Percentiles rank a stretch among this genome's conserved stretches.
phyloP scores from a whole-genome alignment of 2,888 invertebrate genomes.

The Timandra comae region DNA sequence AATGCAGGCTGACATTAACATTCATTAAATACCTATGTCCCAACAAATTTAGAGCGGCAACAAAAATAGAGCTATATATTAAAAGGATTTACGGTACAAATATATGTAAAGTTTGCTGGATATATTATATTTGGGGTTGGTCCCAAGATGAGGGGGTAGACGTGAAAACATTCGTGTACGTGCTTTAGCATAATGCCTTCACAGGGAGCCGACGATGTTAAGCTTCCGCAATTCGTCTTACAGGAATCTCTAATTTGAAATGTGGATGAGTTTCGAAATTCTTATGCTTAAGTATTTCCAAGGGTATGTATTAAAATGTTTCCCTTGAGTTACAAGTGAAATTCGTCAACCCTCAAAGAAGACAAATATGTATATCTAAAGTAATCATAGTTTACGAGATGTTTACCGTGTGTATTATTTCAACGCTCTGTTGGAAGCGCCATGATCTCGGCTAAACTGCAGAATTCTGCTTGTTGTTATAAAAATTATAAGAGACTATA shows the following conservation, averaged over 20 bases:
- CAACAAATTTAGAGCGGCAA: conserved; percentile 64
- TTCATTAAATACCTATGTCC: conserved; percentile 68
- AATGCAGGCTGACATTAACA: conserved; percentile 64
- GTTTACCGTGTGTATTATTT: no score
- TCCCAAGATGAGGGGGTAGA: conserved; percentile 63
- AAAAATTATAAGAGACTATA: no score
- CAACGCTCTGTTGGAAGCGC: no score
- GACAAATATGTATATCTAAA: background rate
- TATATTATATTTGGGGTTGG: conserved; percentile 75
- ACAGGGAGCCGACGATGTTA: conserved; percentile 62
- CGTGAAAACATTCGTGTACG: conserved; percentile 74
- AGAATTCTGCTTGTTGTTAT: no score
- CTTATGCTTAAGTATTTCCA: conserved; percentile 32
- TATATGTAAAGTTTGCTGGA: conserved; percentile 76
- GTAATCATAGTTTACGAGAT: no score
- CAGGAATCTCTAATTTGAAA: conserved; percentile 75
- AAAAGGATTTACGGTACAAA: conserved; percentile 76
- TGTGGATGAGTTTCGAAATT: conserved; percentile 65
- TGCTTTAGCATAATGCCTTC: conserved; percentile 72
- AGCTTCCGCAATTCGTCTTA: conserved; percentile 73
- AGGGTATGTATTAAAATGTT: conserved; percentile 1
- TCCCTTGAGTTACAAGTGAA: background rate
- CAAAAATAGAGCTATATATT: conserved; percentile 76
- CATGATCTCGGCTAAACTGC: no score
- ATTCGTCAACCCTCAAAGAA: no score